Evolutionary conservation across 2,888 invertebrate species (phyloP), one percentile per base, ranked within the genome.

Genomic region (Troides helena): DNA sequence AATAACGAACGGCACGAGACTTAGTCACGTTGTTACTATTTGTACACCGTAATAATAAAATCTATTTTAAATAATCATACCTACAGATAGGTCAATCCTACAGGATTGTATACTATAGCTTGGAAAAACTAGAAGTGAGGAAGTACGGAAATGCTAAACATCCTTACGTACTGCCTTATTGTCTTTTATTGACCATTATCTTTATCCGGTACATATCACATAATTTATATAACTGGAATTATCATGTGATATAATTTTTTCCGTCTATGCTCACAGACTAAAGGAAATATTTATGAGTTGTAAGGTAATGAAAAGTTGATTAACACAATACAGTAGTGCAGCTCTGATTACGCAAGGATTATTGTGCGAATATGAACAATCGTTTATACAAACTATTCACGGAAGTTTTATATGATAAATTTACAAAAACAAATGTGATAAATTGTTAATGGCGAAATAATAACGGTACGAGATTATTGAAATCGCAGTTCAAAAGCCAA

Each of bases 331-430:
- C 14, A 12, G 14, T 46, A 46, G 3, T 46, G 14, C 46, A 46
- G 18, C 53, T 18, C 53, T 53, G 53, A 53, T 53, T 53, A 53
- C 46, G 14, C 14, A 46, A 46, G 12, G 14, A 46, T 14, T 46
- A 14, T 46, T 46, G 14, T 46, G 46, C 46, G 46, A 46, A 46
- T 46, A 14, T 12, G 46, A 46, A 14, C 14, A 46, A 39, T 10
- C 39, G 39, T 39, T 46, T 46, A 14, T 5, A n/a, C 53, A 53
- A 53, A 53, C 53, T 53, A 53, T n/a, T 53, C 53, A 53, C 53
- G 39, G 57, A 43, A 57, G 36, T 57, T 57, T 65, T 17, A 65
- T 57, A 17, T 39, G 58, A n/a, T 43, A 65, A 57, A 21, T 43
- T 23, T 43, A 58, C 36, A 12, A 14, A 59, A 58, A 59, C 65